Evolutionary conservation across 2,888 invertebrate species (phyloP), one percentile per base, ranked within the genome.

Genomic region (Erebia ligea): DNA sequence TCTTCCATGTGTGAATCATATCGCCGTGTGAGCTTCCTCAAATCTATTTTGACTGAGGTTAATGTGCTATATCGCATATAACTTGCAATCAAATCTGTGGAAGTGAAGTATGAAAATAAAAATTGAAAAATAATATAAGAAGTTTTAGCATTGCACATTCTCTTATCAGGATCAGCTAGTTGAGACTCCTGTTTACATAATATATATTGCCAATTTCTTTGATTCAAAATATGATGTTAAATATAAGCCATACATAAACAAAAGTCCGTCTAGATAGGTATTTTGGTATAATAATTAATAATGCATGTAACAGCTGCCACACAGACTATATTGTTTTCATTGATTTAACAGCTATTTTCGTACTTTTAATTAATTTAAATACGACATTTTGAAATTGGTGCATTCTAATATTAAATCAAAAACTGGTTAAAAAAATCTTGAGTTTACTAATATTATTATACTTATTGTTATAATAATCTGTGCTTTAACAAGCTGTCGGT

Each of bases 91-190:
- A 78, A 85, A 80, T 84, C 86, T 85, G 87, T 88, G 85, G 87
- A 84, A 88, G 86, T 90, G 88, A 91, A 91, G 86, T 87, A 86
- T 86, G 86, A 88, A 91, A 92, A 87, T 86, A 89, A 89, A 84
- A 85, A 85, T 80, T 78, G 79, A 86, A 90, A 90, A 89, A 85
- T 83, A 87, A 91, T 88, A 87, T 86, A 89, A 91, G 91, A 91
- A 91, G 88, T 89, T 85, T 84, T 86, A 91, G 93, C 92, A 92
- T 92, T 89, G 92, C 93, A 92, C 93, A 93, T 93, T 93, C 93
- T 91, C 92, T 82, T 88, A 86, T 87, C 83, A 90, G 90, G 88
- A 88, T 88, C 86, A 90, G 89, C 91, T 91, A 90, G 84, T 84
- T 76, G 79, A 86, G 82, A 90, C 87, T 90, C 87, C 86, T 78